Evolutionary conservation across 2,113 vertebrate genomes (phyloP), one percentile per base, ranked within the genome.

Genomic region (Ivindomyrus marchei): DNA sequence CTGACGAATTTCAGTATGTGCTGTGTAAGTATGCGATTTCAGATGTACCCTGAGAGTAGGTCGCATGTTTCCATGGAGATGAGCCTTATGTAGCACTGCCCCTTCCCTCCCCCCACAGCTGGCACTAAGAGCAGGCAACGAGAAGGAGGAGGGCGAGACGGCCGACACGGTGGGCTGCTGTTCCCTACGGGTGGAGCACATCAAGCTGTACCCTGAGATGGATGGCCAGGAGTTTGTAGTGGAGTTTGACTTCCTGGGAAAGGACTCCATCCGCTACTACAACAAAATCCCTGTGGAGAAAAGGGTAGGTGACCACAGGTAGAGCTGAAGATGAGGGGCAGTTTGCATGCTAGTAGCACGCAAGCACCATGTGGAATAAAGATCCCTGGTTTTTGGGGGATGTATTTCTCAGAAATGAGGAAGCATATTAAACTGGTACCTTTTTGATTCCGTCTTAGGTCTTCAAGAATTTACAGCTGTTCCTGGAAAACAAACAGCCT

Each of bases 221-320:
- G 98, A 99, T 1, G 97, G 97, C 39, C 98, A 98, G 94, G 98
- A 99, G 94, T 99, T 96, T 0, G 97, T 99, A 94, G 98, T 99
- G 89, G 98, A 99, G 94, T 98, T 99, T 9, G 98, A 99, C 93
- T 99, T 99, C 95, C 96, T 97, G 27, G 98, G 98, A 86, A 99
- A 99, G 92, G 98, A 99, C 91, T 99, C 98, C 91, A 99, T 99
- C 93, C 97, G 98, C 95, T 98, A 99, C 94, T 99, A 99, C 95
- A 99, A 99, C 96, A 99, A 98, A 92, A 98, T 99, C 90, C 97
- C 98, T 0, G 98, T 99, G 92, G 98, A 99, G 92, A 99, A 99
- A 93, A 96, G 98, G 96, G 98, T 99, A 92, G 97, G 6, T 80
- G 84, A 50, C 83, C 24, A 17, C 47, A 56, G 27, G 27, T 19